A percentile compares a stretch with the other conserved stretches of the same genome.
These are phyloP conservation scores for Falco cherrug DNA, from an alignment of 2,797 vertebrate genomes.

Conservation along the genomic window DNA sequence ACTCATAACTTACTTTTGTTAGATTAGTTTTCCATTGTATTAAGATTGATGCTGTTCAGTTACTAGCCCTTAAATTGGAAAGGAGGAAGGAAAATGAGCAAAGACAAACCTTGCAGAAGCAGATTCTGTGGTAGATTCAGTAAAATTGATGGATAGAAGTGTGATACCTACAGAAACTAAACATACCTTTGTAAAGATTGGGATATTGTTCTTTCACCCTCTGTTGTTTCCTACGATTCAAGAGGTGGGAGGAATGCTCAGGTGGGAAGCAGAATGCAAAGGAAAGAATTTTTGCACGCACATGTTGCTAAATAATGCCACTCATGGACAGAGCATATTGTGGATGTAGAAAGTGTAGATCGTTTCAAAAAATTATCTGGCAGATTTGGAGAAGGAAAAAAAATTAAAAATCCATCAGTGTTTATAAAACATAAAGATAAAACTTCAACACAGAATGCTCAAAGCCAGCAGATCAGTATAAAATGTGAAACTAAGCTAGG, in stretches of 20 bases:
- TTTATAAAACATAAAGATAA: neutral
- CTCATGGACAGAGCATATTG: rapidly evolving
- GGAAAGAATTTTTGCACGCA: neutral
- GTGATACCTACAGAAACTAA: neutral
- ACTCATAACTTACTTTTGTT: neutral
- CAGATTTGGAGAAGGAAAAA: neutral
- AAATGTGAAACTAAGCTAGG: neutral
- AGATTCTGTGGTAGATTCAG: neutral
- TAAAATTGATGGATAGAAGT: neutral
- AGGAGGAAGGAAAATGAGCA: neutral
- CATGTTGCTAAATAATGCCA: neutral
- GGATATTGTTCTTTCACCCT: neutral
- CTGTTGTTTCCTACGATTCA: neutral
- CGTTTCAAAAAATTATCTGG: neutral
- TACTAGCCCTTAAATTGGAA: neutral
- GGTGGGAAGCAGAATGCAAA: neutral
- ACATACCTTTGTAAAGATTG: neutral
- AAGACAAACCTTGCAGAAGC: neutral
- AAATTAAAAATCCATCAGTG: neutral
- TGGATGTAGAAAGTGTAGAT: neutral
- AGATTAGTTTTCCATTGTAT: neutral
- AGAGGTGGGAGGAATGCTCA: neutral
- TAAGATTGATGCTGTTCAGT: neutral
- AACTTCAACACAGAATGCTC: neutral
- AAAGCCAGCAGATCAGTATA: neutral